A percentile compares a stretch with the other conserved stretches of the same genome.
phyloP scores from a whole-genome alignment of 1,140 invertebrate species.

The Akabosia matsudoensis region DNA sequence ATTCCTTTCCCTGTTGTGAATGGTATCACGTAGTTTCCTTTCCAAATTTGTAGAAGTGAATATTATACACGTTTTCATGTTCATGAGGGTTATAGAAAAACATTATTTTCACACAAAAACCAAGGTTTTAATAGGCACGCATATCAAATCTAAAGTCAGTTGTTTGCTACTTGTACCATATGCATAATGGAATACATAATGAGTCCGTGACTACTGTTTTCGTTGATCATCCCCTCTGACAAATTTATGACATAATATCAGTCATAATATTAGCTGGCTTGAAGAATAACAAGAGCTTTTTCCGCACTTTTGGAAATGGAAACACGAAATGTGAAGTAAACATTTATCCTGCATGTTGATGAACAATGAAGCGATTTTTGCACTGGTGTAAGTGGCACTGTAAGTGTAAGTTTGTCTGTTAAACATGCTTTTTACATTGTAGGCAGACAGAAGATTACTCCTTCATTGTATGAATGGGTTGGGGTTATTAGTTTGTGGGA shows the following conservation, averaged over 20 bases:
- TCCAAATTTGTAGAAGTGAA: constrained; percentile 6
- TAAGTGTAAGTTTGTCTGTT: too few species aligned
- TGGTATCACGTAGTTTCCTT: neutral
- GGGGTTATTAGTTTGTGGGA: too few species aligned
- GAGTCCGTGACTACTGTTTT: neutral
- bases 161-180: constrained; percentile 1
- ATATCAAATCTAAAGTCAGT: neutral
- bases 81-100: too few species aligned
- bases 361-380: too few species aligned
- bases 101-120: too few species aligned
- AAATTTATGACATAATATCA: constrained; percentile 10
- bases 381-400: too few species aligned
- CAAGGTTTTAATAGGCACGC: neutral
- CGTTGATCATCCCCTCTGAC: constrained; percentile 13
- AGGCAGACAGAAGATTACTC: too few species aligned
- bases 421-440: too few species aligned
- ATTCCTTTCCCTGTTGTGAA: neutral
- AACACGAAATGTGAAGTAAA: too few species aligned
- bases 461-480: too few species aligned
- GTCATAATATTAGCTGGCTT: neutral
- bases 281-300: neutral
- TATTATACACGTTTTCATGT: neutral
- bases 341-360: too few species aligned
- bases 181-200: constrained; percentile 17
- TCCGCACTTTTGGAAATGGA: constrained; percentile 11